Base-by-base conservation (phyloP, 2,797 vertebrate species). In the Megalops cyprinoides region DNA sequence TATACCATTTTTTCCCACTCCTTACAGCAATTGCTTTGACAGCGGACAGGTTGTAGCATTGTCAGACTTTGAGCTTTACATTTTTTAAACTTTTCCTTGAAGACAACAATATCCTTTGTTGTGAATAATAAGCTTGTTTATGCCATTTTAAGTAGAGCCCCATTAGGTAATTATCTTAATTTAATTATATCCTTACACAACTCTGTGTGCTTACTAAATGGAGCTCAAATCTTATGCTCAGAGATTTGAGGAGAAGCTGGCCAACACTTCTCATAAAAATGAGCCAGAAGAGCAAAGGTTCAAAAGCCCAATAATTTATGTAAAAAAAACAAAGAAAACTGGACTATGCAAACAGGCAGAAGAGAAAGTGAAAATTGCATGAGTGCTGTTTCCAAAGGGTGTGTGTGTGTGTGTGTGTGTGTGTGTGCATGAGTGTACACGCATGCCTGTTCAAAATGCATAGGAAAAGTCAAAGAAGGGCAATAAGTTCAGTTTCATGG, bases 71-170 rank as follows among this genome's bases (percentile, higher is more conserved):
- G n/a, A n/a, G n/a, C n/a, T n/a, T n/a, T n/a, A n/a, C n/a, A n/a
- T n/a, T n/a, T n/a, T n/a, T n/a, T n/a, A n/a, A n/a, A n/a, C n/a
- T 55, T 55, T 39, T 42, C 44, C 5, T 78, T 65, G 18, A 51
- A 78, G 60, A 69, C 15, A 78, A 28, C 44, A 20, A 28, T 12
- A 18, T 2, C 4, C 12, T 65, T n/a, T 78, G 28, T 62, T 55
- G 37, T 62, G 58, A 78, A 39, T 78, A 62, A 62, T 62, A 31
- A 25, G 23, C n/a, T 62, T 62, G 58, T 62, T 62, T 31, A 1
- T 62, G 25, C 7, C 25, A 1, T 1, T 28, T 62, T 62, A 28
- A 55, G 53, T 18, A 55, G 53, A 55, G 15, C 6, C 28, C 15
- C 28, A 37, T 31, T 8, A 37, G 62, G 10, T 39, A 14, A 67